Percentiles rank a stretch among this genome's conserved stretches.
Evolutionary conservation across 2,888 invertebrate genomes (phyloP).

Genomic region (Mythimna vitellina): DNA sequence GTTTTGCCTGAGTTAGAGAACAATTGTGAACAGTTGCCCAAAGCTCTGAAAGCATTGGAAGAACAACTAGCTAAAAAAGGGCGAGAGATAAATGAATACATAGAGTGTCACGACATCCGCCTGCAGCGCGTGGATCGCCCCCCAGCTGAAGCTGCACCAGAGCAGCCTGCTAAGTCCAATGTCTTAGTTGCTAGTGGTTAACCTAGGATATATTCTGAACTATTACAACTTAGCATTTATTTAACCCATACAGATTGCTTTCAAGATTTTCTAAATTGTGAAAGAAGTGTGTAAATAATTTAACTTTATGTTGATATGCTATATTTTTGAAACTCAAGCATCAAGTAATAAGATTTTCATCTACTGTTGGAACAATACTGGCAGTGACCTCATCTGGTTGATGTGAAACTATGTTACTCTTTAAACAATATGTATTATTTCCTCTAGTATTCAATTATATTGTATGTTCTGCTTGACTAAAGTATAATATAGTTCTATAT

Average conservation of each 20-base stretch:
- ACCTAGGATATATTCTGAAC: slow-evolving; percentile 38
- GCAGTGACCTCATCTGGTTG: neutral
- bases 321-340: slow-evolving; percentile 2
- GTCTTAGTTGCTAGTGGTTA: slow-evolving; percentile 89
- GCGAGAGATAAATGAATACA: slow-evolving; percentile 97
- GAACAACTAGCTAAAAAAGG: slow-evolving; percentile 97
- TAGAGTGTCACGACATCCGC: slow-evolving; percentile 96
- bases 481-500: neutral
- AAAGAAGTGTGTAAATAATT: slow-evolving; percentile 16
- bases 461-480: slow-evolving; percentile 6
- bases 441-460: neutral
- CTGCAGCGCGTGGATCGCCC: slow-evolving; percentile 90
- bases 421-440: neutral
- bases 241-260: slow-evolving; percentile 21
- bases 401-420: slow-evolving; percentile 7
- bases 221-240: neutral
- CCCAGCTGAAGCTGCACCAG: slow-evolving; percentile 69
- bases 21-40: slow-evolving; percentile 95
- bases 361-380: neutral
- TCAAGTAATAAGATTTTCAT: slow-evolving; percentile 8
- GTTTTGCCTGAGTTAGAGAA: slow-evolving; percentile 95
- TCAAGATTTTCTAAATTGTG: slow-evolving; percentile 14
- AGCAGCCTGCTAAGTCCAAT: slow-evolving; percentile 85
- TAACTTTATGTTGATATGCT: neutral
- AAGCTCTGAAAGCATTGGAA: slow-evolving; percentile 94